phyloP scores from a whole-genome alignment of 1,140 invertebrate species.

The Cydia amplana region DNA sequence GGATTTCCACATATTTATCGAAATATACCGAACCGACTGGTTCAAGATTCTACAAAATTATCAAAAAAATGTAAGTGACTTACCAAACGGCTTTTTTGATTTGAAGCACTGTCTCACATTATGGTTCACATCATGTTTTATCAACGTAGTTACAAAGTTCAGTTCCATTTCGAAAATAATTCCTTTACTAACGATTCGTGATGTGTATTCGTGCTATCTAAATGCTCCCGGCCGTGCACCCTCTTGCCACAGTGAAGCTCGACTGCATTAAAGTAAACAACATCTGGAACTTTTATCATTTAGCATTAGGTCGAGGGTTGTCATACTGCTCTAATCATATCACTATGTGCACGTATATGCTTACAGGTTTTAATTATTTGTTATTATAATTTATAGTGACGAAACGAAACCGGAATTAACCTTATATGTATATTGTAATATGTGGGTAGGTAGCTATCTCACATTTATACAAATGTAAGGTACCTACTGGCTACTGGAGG shows the following conservation, averaged over 20 bases:
- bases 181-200: slow-evolving; percentile 39
- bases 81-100: slow-evolving; percentile 73
- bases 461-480: not conserved
- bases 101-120: slow-evolving; percentile 77
- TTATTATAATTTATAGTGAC: not conserved
- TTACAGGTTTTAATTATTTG: not conserved
- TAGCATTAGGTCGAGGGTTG: slow-evolving; percentile 45
- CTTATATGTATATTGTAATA: not conserved
- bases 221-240: slow-evolving; percentile 39
- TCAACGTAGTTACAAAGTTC: slow-evolving; percentile 69
- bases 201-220: slow-evolving; percentile 12
- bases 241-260: slow-evolving; percentile 40
- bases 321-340: slow-evolving; percentile 44
- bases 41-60: no score
- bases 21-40: no score
- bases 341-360: slow-evolving; percentile 4
- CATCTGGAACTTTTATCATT: slow-evolving; percentile 59
- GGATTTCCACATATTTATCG: no score
- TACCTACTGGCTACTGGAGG: no score
- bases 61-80: slow-evolving; percentile 38
- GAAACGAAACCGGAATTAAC: not conserved
- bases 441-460: not conserved
- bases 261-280: slow-evolving; percentile 65
- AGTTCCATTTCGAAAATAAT: slow-evolving; percentile 62
- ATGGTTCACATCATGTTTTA: slow-evolving; percentile 77